Conservation (phyloP, 2,888 invertebrate genomes). For the Ichneumoninae sp. region DNA sequence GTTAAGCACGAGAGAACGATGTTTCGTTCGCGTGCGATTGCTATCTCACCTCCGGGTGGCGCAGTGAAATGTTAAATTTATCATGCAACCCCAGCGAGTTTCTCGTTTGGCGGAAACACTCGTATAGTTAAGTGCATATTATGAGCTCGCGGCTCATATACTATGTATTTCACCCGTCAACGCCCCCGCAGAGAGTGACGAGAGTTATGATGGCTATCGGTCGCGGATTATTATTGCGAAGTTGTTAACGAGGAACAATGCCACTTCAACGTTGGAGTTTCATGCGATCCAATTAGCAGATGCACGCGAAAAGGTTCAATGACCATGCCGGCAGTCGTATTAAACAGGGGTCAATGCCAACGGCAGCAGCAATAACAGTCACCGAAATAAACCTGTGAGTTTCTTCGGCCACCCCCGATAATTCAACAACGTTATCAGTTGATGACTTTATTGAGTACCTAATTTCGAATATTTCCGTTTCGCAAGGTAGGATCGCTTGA, state of each 20-base stretch:
- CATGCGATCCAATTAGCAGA: slow-evolving; percentile 52
- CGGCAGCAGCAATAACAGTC: background rate
- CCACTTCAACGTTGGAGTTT: slow-evolving; percentile 29
- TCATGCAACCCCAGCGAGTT: slow-evolving; percentile 28
- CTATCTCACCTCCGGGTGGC: slow-evolving; percentile 43
- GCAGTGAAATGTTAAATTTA: slow-evolving; percentile 58
- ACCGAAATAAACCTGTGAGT: slow-evolving; percentile 1
- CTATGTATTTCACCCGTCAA: slow-evolving; percentile 1
- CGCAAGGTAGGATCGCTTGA: background rate
- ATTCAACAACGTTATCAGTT: slow-evolving; percentile 1
- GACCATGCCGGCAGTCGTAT: slow-evolving; percentile 30
- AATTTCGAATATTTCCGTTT: slow-evolving; percentile 4
- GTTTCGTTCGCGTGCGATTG: slow-evolving; percentile 53
- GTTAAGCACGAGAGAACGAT: slow-evolving; percentile 49
- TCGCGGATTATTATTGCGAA: slow-evolving; percentile 56
- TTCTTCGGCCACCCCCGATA: background rate
- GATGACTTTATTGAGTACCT: background rate
- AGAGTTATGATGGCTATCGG: slow-evolving; percentile 56
- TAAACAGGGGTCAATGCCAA: slow-evolving; percentile 25
- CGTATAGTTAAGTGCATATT: slow-evolving; percentile 47
- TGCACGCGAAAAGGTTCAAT: slow-evolving; percentile 52
- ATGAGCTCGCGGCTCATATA: slow-evolving; percentile 53
- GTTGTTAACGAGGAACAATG: slow-evolving; percentile 60
- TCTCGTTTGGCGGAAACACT: slow-evolving; percentile 56
- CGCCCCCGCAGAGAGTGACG: slow-evolving; percentile 13